Conservation (phyloP, 2,797 vertebrate species). For the Acanthiza pusilla region DNA sequence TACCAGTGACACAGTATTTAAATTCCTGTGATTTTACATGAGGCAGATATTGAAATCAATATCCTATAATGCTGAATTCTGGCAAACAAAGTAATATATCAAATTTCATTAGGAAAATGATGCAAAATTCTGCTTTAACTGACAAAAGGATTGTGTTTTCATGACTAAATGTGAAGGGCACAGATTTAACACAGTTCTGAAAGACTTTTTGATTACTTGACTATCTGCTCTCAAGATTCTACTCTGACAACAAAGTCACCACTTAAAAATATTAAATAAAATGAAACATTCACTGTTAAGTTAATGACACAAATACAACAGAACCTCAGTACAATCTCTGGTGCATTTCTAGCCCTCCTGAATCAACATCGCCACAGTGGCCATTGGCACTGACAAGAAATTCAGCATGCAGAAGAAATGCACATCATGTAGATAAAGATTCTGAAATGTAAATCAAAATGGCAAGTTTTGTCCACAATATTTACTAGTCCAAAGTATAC, state of each 20-base stretch:
- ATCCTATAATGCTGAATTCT: not conserved
- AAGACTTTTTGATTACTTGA: not conserved
- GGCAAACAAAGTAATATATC: not conserved
- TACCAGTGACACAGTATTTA: not conserved
- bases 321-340: not conserved
- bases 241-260: not conserved
- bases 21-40: conserved; percentile 28
- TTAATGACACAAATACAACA: not conserved
- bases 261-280: not conserved
- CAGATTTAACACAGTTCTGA: not conserved
- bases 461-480: not conserved
- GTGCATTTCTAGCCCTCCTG: not conserved
- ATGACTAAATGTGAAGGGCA: not conserved
- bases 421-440: not conserved
- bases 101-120: not conserved
- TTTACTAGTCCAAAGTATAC: not conserved
- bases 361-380: not conserved
- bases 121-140: not conserved
- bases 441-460: not conserved
- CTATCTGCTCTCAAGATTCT: not conserved
- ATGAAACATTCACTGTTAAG: not conserved
- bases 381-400: not conserved
- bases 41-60: not conserved
- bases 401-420: not conserved
- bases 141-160: not conserved